Percentiles rank a stretch among this genome's conserved stretches.
Conservation (phyloP, 2,797 vertebrate genomes). For the Antrozous pallidus region DNA sequence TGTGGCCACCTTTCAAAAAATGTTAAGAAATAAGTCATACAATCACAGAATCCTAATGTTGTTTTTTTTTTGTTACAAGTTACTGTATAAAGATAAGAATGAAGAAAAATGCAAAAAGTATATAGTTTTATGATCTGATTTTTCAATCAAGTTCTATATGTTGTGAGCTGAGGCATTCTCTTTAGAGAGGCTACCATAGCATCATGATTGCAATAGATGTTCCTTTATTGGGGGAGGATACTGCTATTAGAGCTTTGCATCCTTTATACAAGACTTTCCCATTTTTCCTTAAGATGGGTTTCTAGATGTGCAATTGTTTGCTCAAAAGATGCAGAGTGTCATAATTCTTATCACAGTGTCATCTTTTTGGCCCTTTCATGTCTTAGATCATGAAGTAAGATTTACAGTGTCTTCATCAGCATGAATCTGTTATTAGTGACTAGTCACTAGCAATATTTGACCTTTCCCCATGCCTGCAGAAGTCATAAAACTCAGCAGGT, state of each 20-base stretch:
- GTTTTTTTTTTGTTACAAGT: background rate
- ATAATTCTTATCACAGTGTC: background rate
- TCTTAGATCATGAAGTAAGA: background rate
- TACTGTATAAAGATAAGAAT: background rate
- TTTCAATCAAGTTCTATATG: background rate
- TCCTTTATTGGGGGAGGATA: background rate
- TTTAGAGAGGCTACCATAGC: background rate
- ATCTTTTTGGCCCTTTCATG: background rate
- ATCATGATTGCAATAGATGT: background rate
- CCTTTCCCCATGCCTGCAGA: too few species aligned
- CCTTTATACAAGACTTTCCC: background rate
- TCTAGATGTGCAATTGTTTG: background rate
- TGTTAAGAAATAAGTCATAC: background rate
- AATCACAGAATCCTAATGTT: background rate
- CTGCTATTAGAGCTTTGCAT: background rate
- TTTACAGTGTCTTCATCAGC: background rate
- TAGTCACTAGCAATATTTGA: background rate
- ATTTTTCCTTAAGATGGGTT: background rate
- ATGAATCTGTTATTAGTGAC: background rate
- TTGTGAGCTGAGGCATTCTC: background rate
- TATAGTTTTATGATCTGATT: background rate
- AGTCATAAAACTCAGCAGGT: background rate
- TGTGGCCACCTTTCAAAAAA: background rate
- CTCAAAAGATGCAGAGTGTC: background rate
- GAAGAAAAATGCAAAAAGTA: background rate